These are phyloP conservation scores for Chalcosyrphus nemorum DNA, from an alignment of 2,888 invertebrate species.

Conservation along the genomic window DNA sequence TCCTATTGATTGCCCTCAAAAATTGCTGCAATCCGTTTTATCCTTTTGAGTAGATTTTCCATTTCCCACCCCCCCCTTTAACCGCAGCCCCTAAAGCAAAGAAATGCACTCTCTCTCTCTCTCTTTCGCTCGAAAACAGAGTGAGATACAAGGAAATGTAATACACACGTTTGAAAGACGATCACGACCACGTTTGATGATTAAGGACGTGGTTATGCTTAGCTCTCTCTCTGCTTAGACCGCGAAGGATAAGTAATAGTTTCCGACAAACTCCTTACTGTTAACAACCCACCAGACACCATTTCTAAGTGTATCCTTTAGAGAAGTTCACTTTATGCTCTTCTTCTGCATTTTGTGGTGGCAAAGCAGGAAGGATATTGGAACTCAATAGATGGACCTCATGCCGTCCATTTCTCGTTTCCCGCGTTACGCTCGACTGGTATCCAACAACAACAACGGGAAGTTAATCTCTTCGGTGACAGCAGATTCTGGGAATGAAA, in stretches of 20 bases:
- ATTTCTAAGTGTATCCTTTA: constrained; percentile 33
- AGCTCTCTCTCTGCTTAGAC: constrained; percentile 10
- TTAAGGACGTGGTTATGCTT: constrained; percentile 70
- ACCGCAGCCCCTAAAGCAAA: constrained; percentile 54
- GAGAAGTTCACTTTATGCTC: constrained; percentile 2
- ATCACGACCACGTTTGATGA: constrained; percentile 68
- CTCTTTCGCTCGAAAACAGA: neutral
- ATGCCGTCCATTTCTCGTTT: constrained; percentile 44
- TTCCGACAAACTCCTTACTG: constrained; percentile 49
- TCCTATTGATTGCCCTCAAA: constrained; percentile 69
- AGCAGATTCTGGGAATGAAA: constrained; percentile 45
- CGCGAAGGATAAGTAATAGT: constrained; percentile 68
- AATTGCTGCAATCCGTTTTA: constrained; percentile 62
- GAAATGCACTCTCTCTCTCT: constrained; percentile 62
- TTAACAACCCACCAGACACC: constrained; percentile 2
- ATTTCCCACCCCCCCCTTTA: too few species aligned
- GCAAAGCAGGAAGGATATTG: constrained; percentile 54
- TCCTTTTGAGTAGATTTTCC: constrained; percentile 22
- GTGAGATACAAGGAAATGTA: constrained; percentile 58
- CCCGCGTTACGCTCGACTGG: constrained; percentile 32
- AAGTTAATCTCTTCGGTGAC: constrained; percentile 68
- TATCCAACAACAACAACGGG: constrained; percentile 31
- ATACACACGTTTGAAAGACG: constrained; percentile 66
- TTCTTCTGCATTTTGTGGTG: constrained; percentile 21
- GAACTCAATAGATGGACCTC: constrained; percentile 38